phyloP scores from a whole-genome alignment of 2,113 vertebrate species.

The Astatotilapia flaviijosephi region DNA sequence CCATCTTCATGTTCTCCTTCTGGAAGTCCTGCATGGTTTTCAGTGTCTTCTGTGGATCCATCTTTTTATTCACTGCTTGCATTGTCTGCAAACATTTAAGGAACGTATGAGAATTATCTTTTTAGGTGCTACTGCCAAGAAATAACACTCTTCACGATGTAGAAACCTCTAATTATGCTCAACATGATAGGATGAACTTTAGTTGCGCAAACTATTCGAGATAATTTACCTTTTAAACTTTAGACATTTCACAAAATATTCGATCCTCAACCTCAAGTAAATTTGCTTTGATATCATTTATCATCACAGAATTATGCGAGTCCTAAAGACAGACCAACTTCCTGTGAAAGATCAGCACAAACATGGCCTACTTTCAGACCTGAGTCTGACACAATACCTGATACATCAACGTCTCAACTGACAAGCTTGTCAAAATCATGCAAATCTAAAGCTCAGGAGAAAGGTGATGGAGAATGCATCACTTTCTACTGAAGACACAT shows the following conservation, averaged over 20 bases:
- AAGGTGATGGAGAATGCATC: background rate
- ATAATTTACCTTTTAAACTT: background rate
- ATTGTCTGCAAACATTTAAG: slow-evolving; percentile 77
- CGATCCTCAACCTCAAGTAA: background rate
- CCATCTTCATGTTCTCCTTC: slow-evolving; percentile 99
- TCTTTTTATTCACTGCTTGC: slow-evolving; percentile 96
- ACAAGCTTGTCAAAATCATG: background rate
- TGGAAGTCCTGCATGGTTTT: slow-evolving; percentile 98
- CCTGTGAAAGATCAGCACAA: slow-evolving; percentile 1
- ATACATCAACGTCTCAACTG: background rate
- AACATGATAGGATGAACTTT: background rate
- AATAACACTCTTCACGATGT: background rate
- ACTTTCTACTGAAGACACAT: background rate
- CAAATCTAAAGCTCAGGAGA: background rate
- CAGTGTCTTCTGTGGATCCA: slow-evolving; percentile 96
- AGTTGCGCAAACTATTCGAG: background rate
- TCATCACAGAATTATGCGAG: background rate
- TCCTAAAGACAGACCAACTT: background rate
- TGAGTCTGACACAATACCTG: fast-evolving
- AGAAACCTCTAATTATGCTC: background rate
- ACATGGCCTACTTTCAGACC: background rate
- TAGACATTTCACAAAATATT: background rate
- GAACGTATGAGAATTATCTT: background rate
- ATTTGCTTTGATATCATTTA: background rate
- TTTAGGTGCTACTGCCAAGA: background rate